A percentile compares a stretch with the other conserved stretches of the same genome.
Evolutionary conservation across 2,797 vertebrate genomes (phyloP).

Genomic region (Vipera latastei): DNA sequence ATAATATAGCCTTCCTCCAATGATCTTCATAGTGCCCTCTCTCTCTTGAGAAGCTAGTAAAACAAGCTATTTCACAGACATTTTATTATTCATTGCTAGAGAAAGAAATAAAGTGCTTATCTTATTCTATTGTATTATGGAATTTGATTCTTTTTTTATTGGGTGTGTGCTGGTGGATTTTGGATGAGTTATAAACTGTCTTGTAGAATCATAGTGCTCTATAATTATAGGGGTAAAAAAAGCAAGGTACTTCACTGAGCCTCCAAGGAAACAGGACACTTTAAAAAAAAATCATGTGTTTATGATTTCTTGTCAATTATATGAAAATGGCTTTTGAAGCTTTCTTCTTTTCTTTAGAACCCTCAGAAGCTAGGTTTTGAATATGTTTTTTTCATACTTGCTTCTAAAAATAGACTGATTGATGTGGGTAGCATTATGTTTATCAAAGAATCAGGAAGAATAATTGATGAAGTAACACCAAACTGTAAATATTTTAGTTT

Average conservation of each 20-base stretch:
- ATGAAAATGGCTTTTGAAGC: neutral
- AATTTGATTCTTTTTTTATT: neutral
- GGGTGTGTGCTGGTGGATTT: neutral
- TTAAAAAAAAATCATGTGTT: neutral
- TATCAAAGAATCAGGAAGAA: neutral
- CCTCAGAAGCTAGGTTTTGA: neutral
- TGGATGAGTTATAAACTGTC: neutral
- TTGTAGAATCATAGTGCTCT: neutral
- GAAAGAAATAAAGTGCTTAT: neutral
- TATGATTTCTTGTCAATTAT: neutral
- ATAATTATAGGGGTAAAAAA: neutral
- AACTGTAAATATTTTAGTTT: neutral
- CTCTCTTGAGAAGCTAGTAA: neutral
- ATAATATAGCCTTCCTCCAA: neutral
- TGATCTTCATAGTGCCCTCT: neutral
- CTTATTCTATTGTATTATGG: neutral
- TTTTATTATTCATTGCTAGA: neutral
- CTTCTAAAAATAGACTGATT: neutral
- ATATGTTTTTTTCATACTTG: neutral
- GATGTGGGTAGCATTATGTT: neutral
- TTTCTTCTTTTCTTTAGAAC: neutral
- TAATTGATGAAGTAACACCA: neutral
- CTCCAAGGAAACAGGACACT: neutral
- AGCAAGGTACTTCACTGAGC: neutral
- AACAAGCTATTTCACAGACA: neutral